Evolutionary conservation across 30 jellyfish, hydroid and myxozoan genomes (phyloP), one percentile per base, ranked within the genome.

Genomic region (Aurelia sp.): DNA sequence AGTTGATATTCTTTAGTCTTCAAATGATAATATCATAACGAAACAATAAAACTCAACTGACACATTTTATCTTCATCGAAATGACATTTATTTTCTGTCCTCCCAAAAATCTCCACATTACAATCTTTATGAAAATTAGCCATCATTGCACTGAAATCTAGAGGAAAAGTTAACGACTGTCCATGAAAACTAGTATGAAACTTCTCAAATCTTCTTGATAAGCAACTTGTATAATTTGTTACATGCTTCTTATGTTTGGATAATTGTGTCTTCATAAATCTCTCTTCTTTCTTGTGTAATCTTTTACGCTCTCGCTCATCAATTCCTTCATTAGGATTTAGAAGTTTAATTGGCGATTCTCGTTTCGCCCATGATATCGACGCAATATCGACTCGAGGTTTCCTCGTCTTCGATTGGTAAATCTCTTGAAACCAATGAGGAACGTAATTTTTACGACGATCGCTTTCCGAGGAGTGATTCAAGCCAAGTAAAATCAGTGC

Each of bases 91-190:
- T 64, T 63, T 40, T 64, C 82, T 17, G 27, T 41, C 11, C 51
- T 61, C 7, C 83, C 88, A 19, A 84, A 77, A n/a, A 84, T 41
- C 47, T 84, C 88, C 16, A 24, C 51, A 31, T 75, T 72, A 63
- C 93, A 84, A 33, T 62, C 59, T 18, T 62, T 66, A 48, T 84
- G 93, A 7, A 84, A 48, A n/a, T 20, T n/a, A 13, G 12, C 51
- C 88, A 84, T 61, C 65, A 84, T 16, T n/a, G 74, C 93, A 13
- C 50, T 62, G 33, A 84, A 84, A 15, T 81, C 67, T 58, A 50
- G 66, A 17, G 88, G 82, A 22, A 30, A 61, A 21, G 55, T 62
- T 59, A 51, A 24, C 67, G 12, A 9, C 53, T 35, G 47, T 8
- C 30, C 35, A 19, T 67, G 57, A 22, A 73, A 22, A 31, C 38